These are phyloP conservation scores for Bombus confusus DNA, from an alignment of 1,140 invertebrate genomes.

Conservation along the genomic window DNA sequence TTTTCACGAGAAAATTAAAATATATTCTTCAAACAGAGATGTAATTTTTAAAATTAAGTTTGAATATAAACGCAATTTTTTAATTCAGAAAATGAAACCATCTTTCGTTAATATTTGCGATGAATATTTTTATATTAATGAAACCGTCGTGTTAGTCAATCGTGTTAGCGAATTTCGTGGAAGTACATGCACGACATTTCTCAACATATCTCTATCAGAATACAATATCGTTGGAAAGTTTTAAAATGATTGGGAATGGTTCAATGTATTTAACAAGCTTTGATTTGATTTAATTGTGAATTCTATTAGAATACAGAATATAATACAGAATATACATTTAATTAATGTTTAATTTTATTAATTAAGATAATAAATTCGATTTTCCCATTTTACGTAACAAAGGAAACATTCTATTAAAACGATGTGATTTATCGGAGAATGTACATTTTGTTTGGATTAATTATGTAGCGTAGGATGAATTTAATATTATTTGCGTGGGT, in stretches of 20 bases:
- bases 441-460: not conserved
- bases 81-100: no score
- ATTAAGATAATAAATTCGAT: not conserved
- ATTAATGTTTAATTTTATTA: not conserved
- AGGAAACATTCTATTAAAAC: not conserved
- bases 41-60: not conserved
- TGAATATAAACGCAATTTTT: slow-evolving; percentile 8
- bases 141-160: not conserved
- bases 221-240: not conserved
- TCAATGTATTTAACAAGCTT: not conserved
- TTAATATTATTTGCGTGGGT: not conserved
- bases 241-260: not conserved
- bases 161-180: no score
- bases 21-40: no score
- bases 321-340: no score
- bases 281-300: not conserved
- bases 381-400: not conserved
- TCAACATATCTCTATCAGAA: not conserved
- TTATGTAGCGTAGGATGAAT: no score
- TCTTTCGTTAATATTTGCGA: not conserved
- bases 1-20: not conserved
- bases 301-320: no score
- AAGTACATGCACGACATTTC: not conserved
- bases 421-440: no score
- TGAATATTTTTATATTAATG: not conserved